A percentile compares a stretch with the other conserved stretches of the same genome.
Conservation (phyloP, 2,888 invertebrate genomes). For the Orthosia gracilis region DNA sequence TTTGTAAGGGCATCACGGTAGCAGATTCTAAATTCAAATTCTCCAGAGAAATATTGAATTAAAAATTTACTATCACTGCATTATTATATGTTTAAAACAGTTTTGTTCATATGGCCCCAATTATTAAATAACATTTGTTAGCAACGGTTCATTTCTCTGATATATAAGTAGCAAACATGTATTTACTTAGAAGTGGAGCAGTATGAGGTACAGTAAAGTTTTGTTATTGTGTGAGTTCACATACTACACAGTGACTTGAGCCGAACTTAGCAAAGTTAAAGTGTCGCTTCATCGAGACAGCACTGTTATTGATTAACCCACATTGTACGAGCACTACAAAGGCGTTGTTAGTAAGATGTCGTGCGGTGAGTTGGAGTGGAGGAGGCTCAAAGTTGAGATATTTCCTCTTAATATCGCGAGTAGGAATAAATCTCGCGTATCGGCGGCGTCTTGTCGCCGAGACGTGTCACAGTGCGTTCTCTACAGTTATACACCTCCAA, state of each 20-base stretch:
- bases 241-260: background rate
- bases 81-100: no score
- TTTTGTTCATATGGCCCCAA: no score
- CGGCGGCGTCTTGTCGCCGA: constrained; percentile 23
- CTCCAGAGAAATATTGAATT: no score
- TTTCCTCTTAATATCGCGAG: constrained; percentile 53
- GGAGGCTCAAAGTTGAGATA: constrained; percentile 14
- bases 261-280: constrained; percentile 21
- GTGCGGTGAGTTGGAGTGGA: background rate
- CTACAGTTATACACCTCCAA: constrained; percentile 11
- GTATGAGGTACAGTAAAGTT: constrained; percentile 18
- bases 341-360: background rate
- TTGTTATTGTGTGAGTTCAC: background rate
- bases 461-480: background rate
- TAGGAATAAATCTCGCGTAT: constrained; percentile 54
- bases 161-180: background rate
- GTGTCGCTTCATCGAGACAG: constrained; percentile 24
- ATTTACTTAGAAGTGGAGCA: background rate
- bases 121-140: no score
- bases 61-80: no score
- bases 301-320: constrained; percentile 29
- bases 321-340: constrained; percentile 14
- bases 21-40: no score
- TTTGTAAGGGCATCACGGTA: no score
- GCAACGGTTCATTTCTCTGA: background rate